Percentiles rank a stretch among this genome's conserved stretches.
Evolutionary conservation across 1,140 invertebrate species (phyloP).

Genomic region (Drosophila leontia): DNA sequence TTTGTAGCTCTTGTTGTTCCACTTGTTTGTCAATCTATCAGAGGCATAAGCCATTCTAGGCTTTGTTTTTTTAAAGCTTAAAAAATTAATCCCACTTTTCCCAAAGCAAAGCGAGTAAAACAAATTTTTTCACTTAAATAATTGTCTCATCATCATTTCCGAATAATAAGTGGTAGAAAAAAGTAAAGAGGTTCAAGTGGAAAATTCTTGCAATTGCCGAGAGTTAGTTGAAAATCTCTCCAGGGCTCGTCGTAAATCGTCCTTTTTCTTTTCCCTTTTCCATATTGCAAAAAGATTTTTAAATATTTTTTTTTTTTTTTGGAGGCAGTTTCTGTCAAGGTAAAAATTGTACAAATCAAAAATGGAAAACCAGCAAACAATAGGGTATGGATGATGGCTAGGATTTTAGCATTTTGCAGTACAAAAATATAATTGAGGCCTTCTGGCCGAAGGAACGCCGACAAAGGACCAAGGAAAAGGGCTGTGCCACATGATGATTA

Average conservation of each 20-base stretch:
- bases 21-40: not conserved
- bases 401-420: conserved; percentile 11
- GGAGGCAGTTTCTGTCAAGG: not conserved
- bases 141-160: conserved; percentile 38
- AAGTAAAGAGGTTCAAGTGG: not conserved
- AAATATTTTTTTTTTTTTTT: not conserved
- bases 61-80: not conserved
- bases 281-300: not conserved
- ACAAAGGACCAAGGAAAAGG: not conserved
- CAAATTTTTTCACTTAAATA: conserved; percentile 19
- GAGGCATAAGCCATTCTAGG: not conserved
- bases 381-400: not conserved
- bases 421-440: conserved; percentile 20
- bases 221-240: conserved; percentile 4
- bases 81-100: not conserved
- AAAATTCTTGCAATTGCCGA: not conserved
- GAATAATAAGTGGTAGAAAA: conserved; percentile 5
- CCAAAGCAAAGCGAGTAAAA: not conserved
- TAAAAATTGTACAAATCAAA: conserved; percentile 10
- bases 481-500: conserved; percentile 24
- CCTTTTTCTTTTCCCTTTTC: not conserved
- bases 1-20: not conserved
- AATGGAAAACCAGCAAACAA: conserved; percentile 13
- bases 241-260: not conserved
- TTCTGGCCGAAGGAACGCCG: not conserved